Conservation (phyloP, 2,888 invertebrate genomes). For the Bombyx huttoni region DNA sequence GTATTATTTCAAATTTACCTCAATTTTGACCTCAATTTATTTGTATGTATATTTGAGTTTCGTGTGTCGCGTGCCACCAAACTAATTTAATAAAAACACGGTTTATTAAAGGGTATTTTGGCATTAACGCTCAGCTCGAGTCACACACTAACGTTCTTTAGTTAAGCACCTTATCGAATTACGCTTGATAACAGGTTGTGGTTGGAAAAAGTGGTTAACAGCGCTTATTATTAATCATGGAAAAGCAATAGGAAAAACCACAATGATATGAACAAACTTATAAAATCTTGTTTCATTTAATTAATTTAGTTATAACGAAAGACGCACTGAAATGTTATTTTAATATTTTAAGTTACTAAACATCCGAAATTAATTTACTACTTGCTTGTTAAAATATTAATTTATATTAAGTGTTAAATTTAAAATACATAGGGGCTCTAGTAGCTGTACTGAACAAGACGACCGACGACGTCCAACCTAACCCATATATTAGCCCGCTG, state of each 20-base stretch:
- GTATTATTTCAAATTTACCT: not conserved
- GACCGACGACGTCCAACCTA: too few species aligned
- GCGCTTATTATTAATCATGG: not conserved
- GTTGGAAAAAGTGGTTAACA: constrained; percentile 2
- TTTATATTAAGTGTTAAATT: too few species aligned
- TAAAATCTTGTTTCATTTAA: not conserved
- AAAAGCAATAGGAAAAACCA: not conserved
- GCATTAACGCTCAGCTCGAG: constrained; percentile 41
- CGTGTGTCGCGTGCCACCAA: constrained; percentile 58
- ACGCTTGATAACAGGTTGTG: constrained; percentile 21
- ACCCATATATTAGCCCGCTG: too few species aligned
- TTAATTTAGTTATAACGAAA: too few species aligned
- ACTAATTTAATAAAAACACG: constrained; percentile 67
- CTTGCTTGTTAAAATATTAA: too few species aligned
- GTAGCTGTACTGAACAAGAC: too few species aligned
- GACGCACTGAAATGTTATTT: too few species aligned
- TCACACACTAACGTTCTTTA: constrained; percentile 35
- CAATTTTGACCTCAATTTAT: constrained; percentile 39
- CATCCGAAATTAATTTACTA: too few species aligned
- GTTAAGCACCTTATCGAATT: constrained; percentile 34
- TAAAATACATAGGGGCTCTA: too few species aligned
- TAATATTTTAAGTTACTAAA: too few species aligned
- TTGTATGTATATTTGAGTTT: constrained; percentile 31
- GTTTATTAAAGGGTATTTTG: constrained; percentile 58
- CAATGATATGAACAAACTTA: not conserved